These are phyloP conservation scores for Setipinna tenuifilis DNA, from an alignment of 2,797 vertebrate genomes.

Conservation along the genomic window DNA sequence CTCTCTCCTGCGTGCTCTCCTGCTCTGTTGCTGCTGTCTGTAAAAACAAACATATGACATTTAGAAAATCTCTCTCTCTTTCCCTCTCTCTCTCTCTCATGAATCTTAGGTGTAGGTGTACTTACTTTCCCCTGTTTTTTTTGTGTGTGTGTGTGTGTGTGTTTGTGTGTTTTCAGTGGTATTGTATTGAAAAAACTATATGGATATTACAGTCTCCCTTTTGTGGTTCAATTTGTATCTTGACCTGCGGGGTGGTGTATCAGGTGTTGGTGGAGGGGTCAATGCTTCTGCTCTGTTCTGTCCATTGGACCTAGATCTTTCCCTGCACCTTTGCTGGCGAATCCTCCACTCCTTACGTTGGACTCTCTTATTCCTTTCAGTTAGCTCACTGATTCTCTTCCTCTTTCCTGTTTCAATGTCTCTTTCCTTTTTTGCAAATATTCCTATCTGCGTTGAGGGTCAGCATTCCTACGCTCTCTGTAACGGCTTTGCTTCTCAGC, in stretches of 20 bases:
- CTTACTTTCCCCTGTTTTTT: no score
- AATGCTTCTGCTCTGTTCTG: no score
- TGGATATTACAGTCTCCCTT: no score
- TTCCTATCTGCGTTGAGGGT: no score
- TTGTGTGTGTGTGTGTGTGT: neutral
- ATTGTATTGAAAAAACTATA: neutral
- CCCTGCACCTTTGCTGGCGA: conserved; percentile 29
- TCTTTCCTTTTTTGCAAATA: no score
- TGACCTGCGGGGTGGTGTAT: conserved; percentile 8
- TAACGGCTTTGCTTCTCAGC: conserved; percentile 4
- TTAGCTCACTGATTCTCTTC: no score
- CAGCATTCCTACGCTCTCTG: conserved; percentile 9
- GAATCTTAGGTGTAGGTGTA: neutral
- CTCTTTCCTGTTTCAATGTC: no score
- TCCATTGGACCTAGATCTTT: no score
- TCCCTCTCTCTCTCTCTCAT: neutral
- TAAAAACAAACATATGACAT: neutral
- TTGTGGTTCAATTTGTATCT: neutral
- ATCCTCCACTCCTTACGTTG: conserved; percentile 23
- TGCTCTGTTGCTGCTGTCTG: neutral
- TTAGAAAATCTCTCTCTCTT: neutral
- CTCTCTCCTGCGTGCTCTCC: neutral
- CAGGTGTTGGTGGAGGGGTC: conserved; percentile 16
- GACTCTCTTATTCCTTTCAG: no score
- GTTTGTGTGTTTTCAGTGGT: neutral